phyloP scores from a whole-genome alignment of 2,113 vertebrate genomes.

The Cyanoliseus patagonus region DNA sequence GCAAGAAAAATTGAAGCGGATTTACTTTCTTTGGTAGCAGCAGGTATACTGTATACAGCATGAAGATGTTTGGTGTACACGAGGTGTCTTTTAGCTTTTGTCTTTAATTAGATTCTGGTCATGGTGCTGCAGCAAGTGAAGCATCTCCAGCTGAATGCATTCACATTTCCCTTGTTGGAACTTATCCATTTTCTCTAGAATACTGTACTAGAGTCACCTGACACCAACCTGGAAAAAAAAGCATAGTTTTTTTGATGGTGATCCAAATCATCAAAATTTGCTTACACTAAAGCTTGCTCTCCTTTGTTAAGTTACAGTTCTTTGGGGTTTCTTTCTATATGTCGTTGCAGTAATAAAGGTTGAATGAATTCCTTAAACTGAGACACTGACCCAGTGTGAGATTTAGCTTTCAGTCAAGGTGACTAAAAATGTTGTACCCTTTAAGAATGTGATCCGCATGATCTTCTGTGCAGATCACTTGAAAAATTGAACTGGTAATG shows the following conservation, averaged over 20 bases:
- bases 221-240: neutral
- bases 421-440: neutral
- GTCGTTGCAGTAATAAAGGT: neutral
- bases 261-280: neutral
- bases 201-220: neutral
- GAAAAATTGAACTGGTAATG: neutral
- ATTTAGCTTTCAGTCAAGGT: neutral
- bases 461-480: neutral
- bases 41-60: neutral
- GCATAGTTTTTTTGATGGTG: neutral
- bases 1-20: neutral
- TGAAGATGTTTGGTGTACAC: neutral
- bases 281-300: neutral
- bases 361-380: neutral
- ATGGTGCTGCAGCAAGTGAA: neutral
- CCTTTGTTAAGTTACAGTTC: neutral
- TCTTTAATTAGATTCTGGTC: neutral
- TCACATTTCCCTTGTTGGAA: neutral
- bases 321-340: neutral
- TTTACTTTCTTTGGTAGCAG: neutral
- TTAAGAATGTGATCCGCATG: neutral
- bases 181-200: neutral
- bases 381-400: neutral
- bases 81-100: neutral
- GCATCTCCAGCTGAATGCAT: neutral